Evolutionary conservation across 1,140 invertebrate species (phyloP).

Genomic region (Parasteatoda tepidariorum): DNA sequence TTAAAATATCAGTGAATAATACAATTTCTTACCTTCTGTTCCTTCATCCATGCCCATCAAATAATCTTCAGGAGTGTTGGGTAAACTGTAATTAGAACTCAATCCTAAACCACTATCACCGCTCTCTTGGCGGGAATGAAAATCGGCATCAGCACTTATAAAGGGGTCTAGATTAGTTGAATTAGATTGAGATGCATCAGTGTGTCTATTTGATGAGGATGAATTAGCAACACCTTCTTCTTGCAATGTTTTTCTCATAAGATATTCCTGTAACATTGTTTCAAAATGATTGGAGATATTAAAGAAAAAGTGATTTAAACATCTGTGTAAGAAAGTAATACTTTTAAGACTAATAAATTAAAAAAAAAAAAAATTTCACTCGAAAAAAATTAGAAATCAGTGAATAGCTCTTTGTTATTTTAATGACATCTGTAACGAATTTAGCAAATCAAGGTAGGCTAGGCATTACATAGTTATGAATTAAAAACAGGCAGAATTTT

Average conservation of each 20-base stretch:
- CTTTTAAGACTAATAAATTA: no score
- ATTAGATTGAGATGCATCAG: constrained; percentile 50
- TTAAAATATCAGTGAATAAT: no score
- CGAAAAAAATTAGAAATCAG: no score
- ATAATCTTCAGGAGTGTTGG: constrained; percentile 92
- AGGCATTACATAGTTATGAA: no score
- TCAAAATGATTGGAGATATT: no score
- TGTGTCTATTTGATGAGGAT: constrained; percentile 16
- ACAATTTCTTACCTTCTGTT: constrained; percentile 11
- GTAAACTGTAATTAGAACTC: constrained; percentile 82
- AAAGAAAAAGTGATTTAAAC: no score
- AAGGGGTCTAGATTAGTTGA: constrained; percentile 77
- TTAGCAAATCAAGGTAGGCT: no score
- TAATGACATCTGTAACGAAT: no score
- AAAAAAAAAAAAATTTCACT: no score
- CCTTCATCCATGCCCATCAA: constrained; percentile 73
- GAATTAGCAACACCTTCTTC: constrained; percentile 34
- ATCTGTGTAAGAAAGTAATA: no score
- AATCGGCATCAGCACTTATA: constrained; percentile 77
- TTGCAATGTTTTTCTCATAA: constrained; percentile 1
- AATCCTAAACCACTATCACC: constrained; percentile 91
- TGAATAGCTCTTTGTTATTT: no score
- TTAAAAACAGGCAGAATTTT: no score
- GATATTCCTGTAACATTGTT: neutral
- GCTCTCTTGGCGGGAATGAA: constrained; percentile 91